These are phyloP conservation scores for Emys orbicularis DNA, from an alignment of 2,797 vertebrate species.

Conservation along the genomic window DNA sequence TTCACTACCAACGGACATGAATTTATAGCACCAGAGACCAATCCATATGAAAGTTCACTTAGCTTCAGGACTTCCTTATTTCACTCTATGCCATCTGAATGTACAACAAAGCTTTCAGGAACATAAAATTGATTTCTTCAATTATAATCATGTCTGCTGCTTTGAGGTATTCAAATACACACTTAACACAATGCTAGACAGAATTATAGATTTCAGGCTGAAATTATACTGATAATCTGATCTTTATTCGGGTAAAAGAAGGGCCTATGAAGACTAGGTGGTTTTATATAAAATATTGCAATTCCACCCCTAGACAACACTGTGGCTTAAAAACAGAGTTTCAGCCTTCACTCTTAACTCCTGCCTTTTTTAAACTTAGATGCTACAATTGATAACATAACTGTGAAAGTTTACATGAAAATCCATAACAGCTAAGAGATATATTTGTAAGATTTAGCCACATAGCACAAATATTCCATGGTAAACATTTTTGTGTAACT, in stretches of 20 bases:
- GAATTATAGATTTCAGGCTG: conserved; percentile 69
- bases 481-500: conserved; percentile 21
- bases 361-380: conserved; percentile 35
- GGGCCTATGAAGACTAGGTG: conserved; percentile 56
- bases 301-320: conserved; percentile 1
- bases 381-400: not conserved
- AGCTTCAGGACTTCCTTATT: not conserved
- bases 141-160: conserved; percentile 69
- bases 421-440: not conserved
- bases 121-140: conserved; percentile 40
- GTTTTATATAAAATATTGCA: conserved; percentile 8
- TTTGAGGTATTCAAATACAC: conserved; percentile 38
- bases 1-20: conserved; percentile 12
- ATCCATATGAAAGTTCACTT: not conserved
- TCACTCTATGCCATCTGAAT: not conserved
- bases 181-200: conserved; percentile 76
- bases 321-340: not conserved
- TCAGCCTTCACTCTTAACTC: conserved; percentile 7
- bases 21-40: conserved; percentile 15
- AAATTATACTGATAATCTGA: conserved; percentile 69
- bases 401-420: not conserved
- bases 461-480: not conserved
- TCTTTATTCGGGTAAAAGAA: conserved; percentile 58
- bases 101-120: conserved; percentile 53
- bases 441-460: not conserved